These are phyloP conservation scores for Drosophila setifemur DNA, from an alignment of 1,140 invertebrate species.

Conservation along the genomic window DNA sequence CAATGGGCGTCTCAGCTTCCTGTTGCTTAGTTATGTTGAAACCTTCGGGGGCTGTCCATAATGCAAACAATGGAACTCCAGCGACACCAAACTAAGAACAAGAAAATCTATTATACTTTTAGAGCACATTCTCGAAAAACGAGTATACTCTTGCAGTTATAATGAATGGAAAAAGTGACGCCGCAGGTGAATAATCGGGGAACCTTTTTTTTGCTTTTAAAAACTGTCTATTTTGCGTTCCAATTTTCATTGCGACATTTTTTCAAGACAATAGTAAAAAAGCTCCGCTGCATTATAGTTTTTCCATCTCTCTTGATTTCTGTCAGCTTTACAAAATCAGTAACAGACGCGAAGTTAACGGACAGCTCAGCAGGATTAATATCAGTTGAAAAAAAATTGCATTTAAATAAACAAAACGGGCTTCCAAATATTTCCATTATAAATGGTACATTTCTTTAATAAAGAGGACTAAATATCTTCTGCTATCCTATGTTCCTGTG, in stretches of 20 bases:
- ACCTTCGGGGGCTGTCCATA: constrained; percentile 41
- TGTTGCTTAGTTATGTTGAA: constrained; percentile 47
- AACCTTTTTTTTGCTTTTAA: constrained; percentile 44
- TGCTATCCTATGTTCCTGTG: no score
- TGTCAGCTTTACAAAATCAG: constrained; percentile 29
- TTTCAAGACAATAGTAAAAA: constrained; percentile 34
- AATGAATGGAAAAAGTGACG: constrained; percentile 27
- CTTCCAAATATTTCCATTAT: constrained; percentile 46
- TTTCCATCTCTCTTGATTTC: background rate
- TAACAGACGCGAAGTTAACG: constrained; percentile 5
- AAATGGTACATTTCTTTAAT: background rate
- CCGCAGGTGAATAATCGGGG: constrained; percentile 62
- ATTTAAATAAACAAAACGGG: constrained; percentile 55
- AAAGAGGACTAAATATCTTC: no score
- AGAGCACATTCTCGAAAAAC: background rate
- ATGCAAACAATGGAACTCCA: constrained; percentile 53
- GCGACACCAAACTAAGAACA: constrained; percentile 1
- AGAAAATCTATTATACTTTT: constrained; percentile 51
- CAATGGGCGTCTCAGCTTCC: constrained; percentile 25
- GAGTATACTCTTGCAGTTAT: constrained; percentile 5
- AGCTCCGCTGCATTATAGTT: constrained; percentile 1
- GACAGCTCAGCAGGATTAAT: constrained; percentile 12
- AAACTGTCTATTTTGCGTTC: constrained; percentile 36
- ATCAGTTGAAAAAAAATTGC: constrained; percentile 35
- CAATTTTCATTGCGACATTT: constrained; percentile 17